A percentile compares a stretch with the other conserved stretches of the same genome.
These are phyloP conservation scores for Monopis laevigella DNA, from an alignment of 2,888 invertebrate genomes.

Conservation along the genomic window DNA sequence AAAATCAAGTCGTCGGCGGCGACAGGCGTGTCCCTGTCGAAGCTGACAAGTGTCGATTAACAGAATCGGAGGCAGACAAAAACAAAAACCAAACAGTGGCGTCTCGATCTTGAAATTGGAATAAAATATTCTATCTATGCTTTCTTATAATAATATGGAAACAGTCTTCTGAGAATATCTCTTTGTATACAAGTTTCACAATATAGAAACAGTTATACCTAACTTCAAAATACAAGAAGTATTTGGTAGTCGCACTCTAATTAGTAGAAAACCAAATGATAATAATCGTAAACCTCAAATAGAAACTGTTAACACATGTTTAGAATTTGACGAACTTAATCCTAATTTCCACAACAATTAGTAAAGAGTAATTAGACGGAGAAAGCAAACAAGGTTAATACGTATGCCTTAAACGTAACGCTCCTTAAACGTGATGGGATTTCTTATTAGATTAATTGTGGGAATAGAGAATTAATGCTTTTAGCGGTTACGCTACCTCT, in stretches of 20 bases:
- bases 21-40: neutral
- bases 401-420: constrained; percentile 28
- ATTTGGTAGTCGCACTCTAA: neutral
- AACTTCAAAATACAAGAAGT: neutral
- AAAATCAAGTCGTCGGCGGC: constrained; percentile 1
- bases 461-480: constrained; percentile 22
- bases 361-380: constrained; percentile 36
- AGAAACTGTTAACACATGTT: constrained; percentile 2
- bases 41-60: constrained; percentile 47
- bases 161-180: no score
- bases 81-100: neutral
- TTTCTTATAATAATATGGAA: no score
- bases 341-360: constrained; percentile 23
- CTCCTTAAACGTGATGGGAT: constrained; percentile 42
- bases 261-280: neutral
- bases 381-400: constrained; percentile 41
- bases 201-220: no score
- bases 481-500: constrained; percentile 1
- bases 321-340: neutral
- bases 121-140: neutral
- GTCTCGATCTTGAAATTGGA: constrained; percentile 3
- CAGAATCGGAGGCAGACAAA: constrained; percentile 30
- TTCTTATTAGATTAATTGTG: constrained; percentile 27
- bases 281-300: constrained; percentile 11
- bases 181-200: no score